Evolutionary conservation across 2,797 vertebrate species (phyloP).

Genomic region (Glossophaga mutica): DNA sequence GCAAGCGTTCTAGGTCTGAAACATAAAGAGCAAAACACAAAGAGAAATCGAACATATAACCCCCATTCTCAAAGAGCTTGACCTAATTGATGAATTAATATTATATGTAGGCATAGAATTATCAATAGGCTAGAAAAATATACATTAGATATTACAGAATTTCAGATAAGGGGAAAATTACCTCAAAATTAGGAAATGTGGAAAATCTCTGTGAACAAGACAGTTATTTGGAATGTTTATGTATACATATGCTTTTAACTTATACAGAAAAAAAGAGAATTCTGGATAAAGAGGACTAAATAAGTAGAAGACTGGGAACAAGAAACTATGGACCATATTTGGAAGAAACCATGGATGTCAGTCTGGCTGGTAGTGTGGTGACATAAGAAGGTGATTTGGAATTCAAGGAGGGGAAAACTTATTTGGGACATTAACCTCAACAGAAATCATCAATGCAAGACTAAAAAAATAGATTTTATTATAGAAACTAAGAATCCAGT

Average conservation of each 20-base stretch:
- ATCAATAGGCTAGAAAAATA: background rate
- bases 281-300: background rate
- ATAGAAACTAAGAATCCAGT: background rate
- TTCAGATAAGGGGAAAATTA: background rate
- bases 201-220: background rate
- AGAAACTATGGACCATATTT: background rate
- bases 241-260: background rate
- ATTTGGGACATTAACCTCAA: background rate
- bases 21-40: background rate
- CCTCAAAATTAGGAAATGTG: background rate
- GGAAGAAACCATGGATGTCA: background rate
- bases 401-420: background rate
- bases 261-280: background rate
- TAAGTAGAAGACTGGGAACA: background rate
- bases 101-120: background rate
- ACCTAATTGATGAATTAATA: background rate
- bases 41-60: fast-evolving
- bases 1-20: background rate
- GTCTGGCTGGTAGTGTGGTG: background rate
- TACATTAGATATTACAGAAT: background rate
- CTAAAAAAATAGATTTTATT: background rate
- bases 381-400: background rate
- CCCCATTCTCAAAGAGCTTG: background rate
- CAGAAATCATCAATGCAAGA: background rate
- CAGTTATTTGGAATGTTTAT: background rate